Percentiles rank a stretch among this genome's conserved stretches.
These are phyloP conservation scores for Pterocles orientalis DNA, from an alignment of 2,113 vertebrate species.

Conservation along the genomic window DNA sequence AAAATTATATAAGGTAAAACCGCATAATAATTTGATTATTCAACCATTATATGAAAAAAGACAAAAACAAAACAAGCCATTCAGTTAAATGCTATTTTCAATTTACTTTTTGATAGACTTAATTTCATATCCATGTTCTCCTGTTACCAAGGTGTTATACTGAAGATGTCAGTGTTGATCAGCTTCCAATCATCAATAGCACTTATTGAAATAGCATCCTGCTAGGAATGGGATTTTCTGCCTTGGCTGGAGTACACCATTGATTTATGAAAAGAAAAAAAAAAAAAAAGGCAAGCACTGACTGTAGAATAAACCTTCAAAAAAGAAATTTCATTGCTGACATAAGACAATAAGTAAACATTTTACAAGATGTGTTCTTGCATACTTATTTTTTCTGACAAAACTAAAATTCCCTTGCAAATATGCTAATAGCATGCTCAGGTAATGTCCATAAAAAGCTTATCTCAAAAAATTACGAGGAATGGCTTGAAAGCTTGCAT, in stretches of 20 bases:
- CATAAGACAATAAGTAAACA: neutral
- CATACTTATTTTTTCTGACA: neutral
- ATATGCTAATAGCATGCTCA: neutral
- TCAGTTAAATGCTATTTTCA: neutral
- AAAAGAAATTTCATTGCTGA: neutral
- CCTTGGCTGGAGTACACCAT: neutral
- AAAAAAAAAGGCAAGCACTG: neutral
- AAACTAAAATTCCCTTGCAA: neutral
- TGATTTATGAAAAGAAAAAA: neutral
- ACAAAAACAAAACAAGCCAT: neutral
- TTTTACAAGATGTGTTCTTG: neutral
- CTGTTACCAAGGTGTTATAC: neutral
- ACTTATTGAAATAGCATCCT: neutral
- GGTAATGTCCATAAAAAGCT: neutral
- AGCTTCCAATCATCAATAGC: conserved; percentile 13
- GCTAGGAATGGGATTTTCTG: neutral
- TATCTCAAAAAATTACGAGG: neutral
- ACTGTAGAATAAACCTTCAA: neutral
- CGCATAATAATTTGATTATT: neutral
- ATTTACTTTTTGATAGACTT: neutral
- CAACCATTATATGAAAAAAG: neutral
- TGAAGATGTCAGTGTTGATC: conserved; percentile 39
- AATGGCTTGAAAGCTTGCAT: neutral
- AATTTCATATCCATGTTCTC: neutral
- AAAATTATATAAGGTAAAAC: neutral